These are phyloP conservation scores for Tribolium freemani DNA, from an alignment of 2,888 invertebrate species.

Conservation along the genomic window DNA sequence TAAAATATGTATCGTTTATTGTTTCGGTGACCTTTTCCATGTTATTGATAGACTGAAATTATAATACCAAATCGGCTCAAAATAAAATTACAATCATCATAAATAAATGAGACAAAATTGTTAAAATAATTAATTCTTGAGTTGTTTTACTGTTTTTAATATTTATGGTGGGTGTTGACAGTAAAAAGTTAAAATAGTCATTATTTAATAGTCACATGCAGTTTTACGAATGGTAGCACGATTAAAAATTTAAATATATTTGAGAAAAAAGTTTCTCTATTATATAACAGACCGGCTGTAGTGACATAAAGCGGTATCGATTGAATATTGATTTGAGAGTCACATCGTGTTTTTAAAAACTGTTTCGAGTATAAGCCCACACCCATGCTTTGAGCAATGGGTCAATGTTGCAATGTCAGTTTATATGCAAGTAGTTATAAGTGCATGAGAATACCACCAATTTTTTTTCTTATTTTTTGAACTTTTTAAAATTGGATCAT, in stretches of 20 bases:
- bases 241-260: constrained; percentile 17
- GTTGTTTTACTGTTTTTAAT: background rate
- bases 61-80: constrained; percentile 18
- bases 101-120: background rate
- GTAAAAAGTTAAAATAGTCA: too few species aligned
- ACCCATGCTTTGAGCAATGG: constrained; percentile 42
- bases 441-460: background rate
- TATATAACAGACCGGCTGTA: constrained; percentile 9
- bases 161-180: background rate
- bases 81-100: constrained; percentile 15
- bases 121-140: background rate
- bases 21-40: constrained; percentile 30
- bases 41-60: constrained; percentile 1
- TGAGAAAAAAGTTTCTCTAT: constrained; percentile 24
- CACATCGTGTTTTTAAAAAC: constrained; percentile 13
- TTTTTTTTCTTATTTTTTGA: too few species aligned
- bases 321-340: constrained; percentile 3
- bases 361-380: constrained; percentile 1
- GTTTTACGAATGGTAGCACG: background rate
- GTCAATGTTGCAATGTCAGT: constrained; percentile 42
- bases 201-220: background rate
- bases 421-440: constrained; percentile 5
- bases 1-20: constrained; percentile 30
- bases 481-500: too few species aligned
- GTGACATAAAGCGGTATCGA: background rate